Base-by-base conservation (phyloP, 2,888 invertebrate genomes). In the Drosophila nr. fundita region DNA sequence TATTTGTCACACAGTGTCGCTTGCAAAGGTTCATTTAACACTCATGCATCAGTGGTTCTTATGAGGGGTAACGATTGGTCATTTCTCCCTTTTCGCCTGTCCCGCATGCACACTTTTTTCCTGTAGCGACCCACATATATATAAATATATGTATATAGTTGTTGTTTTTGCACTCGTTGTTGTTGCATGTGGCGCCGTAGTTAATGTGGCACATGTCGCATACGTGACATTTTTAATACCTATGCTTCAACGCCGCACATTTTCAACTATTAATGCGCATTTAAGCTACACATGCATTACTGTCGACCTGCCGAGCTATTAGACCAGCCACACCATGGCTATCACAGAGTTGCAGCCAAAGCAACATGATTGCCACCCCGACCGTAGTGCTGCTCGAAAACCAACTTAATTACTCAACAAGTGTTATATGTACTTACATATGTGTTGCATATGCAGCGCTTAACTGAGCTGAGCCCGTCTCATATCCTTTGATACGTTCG, bases 161-260 rank as follows among this genome's bases (percentile, higher is more conserved):
- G 13, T 42, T 13, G 15, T 62, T 27, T 38, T 52, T 32, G 52
- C 42, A 21, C 29, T 27, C 66, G 52, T 65, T 76, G 65, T 68
- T 79, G 78, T 85, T 87, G 76, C 83, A 79, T 82, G 85, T 73
- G 79, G 73, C 79, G 66, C 64, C 52, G 81, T 86, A 88, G 86
- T 86, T 86, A 86, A 86, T 87, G 88, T 87, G 86, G 68, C 83
- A 86, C 87, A 87, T 88, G 86, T 87, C 88, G 88, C 78, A 83
- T 86, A 88, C 87, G 88, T 88, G 88, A 88, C 87, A 87, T 87
- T 86, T 87, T 87, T 87, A 87, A 86, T 87, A 82, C 86, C 79
- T 83, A 76, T 80, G 86, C 83, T 87, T 88, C 84, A 86, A 87
- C 82, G 82, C 88, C 88, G 87, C 87, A 87, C 86, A 87, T 88